Evolutionary conservation across 2,797 vertebrate species (phyloP), one percentile per base, ranked within the genome.

Genomic region (Anableps anableps): DNA sequence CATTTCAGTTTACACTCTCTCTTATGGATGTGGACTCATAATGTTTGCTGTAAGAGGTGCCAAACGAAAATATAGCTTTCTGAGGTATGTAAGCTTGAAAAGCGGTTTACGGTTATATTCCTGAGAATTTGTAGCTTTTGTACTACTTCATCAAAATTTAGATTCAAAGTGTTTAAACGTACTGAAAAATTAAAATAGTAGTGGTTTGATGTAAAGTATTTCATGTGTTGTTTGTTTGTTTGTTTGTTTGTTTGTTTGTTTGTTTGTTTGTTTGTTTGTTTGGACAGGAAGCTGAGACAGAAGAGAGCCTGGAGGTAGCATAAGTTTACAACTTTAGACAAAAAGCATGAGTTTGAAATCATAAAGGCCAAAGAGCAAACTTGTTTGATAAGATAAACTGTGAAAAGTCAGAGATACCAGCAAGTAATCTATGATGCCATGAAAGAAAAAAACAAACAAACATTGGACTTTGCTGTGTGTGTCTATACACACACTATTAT

Each of bases 21-120:
- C 94, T 14, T 93, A 91, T 84, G 95, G 95, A 62, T 91, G 83
- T 66, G 94, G 95, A 19, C 88, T 95, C 16, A 82, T 87, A 0
- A 62, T 85, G 21, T 95, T 95, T 86, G 88, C 95, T 29, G 3
- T 95, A 9, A 83, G 89, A 36, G 95, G 94, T 79, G 90, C 86
- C 75, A 88, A 70, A 68, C 77, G 92, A 74, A 94, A 93, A 91
- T 93, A 80, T 78, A 93, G 76, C 34, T 89, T 64, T 85, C 75
- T 94, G 16, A 47, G 91, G 94, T 94, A 88, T 74, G 86, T 77
- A 31, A 36, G 4, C 70, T 38, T 51, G 2, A 34, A 47, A 62
- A 70, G 11, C 0, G 2, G 2, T 36, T 78, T 71, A 1, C 0
- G 17, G 7, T 68, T 31, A 31, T 58, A 1, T 66, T 70, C 13